phyloP scores from a whole-genome alignment of 2,797 vertebrate genomes.

The Tokudaia tokunoshimensis region DNA sequence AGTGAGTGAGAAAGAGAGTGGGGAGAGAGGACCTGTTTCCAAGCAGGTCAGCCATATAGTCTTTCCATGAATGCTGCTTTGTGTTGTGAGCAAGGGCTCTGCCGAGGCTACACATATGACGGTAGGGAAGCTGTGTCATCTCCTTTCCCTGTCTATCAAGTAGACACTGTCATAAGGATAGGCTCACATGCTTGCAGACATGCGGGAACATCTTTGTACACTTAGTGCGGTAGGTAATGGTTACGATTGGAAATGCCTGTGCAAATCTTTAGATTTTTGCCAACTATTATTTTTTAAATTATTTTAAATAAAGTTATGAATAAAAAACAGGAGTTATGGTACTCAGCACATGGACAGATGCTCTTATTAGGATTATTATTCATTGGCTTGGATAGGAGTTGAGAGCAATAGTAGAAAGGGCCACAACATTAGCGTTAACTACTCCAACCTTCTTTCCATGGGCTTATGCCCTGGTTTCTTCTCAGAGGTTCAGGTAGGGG shows the following conservation, averaged over 20 bases:
- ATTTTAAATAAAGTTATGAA: conserved; percentile 27
- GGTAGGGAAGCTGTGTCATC: rapidly evolving
- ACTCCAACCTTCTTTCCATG: not conserved
- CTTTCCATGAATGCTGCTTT: not conserved
- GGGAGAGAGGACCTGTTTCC: not conserved
- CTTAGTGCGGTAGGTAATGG: not conserved
- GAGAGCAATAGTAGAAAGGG: not conserved
- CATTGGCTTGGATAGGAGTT: not conserved
- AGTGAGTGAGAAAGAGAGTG: not conserved
- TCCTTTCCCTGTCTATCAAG: not conserved
- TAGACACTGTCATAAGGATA: rapidly evolving
- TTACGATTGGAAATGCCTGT: not conserved
- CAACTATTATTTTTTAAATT: not conserved
- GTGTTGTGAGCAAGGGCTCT: not conserved
- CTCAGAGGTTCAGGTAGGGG: not conserved
- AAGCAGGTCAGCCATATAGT: not conserved
- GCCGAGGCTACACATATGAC: not conserved
- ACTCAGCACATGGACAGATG: not conserved
- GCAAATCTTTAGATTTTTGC: not conserved
- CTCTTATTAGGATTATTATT: not conserved
- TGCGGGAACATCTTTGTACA: not conserved
- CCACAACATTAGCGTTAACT: not conserved
- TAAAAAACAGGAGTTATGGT: not conserved
- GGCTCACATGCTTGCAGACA: not conserved
- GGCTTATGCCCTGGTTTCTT: not conserved